Evolutionary conservation across 2,888 invertebrate species (phyloP), one percentile per base, ranked within the genome.

Genomic region (Archips crataeganus): DNA sequence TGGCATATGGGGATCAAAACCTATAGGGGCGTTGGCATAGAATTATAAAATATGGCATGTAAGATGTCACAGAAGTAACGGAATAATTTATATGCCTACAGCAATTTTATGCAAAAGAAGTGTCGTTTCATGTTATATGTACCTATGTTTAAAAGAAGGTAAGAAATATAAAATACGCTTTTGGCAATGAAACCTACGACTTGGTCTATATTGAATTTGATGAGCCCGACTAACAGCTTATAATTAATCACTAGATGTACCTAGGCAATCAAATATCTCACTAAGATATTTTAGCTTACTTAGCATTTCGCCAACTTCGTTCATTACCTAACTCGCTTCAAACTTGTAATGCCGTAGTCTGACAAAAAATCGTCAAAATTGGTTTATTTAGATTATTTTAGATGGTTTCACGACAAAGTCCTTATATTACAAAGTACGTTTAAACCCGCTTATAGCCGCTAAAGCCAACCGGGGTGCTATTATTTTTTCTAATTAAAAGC

Each of bases 401-500:
- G 54, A 54, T 54, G 15, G 54, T 54, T 23, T 9, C 54, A 9
- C 59, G n/a, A 57, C 57, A 32, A 11, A 42, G 11, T 32, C 13
- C 51, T 65, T 15, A n/a, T 65, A 54, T 66, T 32, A 45, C 54
- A 42, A 23, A 66, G 23, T 39, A 42, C 32, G 32, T 32, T 45
- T 32, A 57, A 68, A 68, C 11, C 32, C 54, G 67, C 61, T 73
- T 74, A 81, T 80, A 77, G 77, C 75, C 74, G 80, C 75, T 75
- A 77, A 76, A 60, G 76, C 75, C 73, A 77, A 80, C 75, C 78
- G 77, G 81, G 83, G 84, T 84, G 60, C 90, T 88, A 88, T 90
- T 86, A 87, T 84, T 89, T 89, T 87, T 89, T 88, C 80, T 88
- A 87, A 88, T 86, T 84, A 86, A 87, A 84, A 78, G 82, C 81